Base-by-base conservation (phyloP, 2,888 invertebrate species). In the Perdita meconis region DNA sequence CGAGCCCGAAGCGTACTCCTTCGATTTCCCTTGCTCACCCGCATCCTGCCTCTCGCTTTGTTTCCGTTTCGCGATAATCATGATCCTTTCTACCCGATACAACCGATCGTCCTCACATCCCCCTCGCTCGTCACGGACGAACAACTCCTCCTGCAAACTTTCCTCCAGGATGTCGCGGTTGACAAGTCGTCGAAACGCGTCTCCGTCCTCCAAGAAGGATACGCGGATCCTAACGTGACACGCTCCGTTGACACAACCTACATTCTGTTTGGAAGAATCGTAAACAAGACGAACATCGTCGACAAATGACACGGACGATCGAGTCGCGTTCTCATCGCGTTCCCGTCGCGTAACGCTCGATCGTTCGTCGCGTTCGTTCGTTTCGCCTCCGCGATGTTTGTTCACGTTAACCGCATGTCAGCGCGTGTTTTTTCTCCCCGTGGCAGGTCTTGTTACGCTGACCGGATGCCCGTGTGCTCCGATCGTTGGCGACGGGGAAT, bases 231-330 rank as follows among this genome's bases (percentile, higher is more conserved):
- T 68, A 73, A 64, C 72, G 13, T 57, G 26, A 26, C 60, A 19
- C 38, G 34, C n/a, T 13, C 26, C 38, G 22, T 13, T 19, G 42
- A 63, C 50, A 53, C 44, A 13, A 68, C 65, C 13, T 5, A 42
- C 40, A 24, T 42, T 50, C 51, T 34, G 42, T 69, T 64, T 38
- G 19, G 5, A 13, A 16, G 34, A 60, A 65, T 60, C 57, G 65
- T 84, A 81, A 82, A 84, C 82, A 74, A 74, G 53, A 50, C 40
- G 55, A 76, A 44, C 61, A 50, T 69, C 47, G 68, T 76, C 63
- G 55, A 44, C 51, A 42, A 16, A n/a, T 19, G 44, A 10, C 42
- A 10, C 44, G n/a, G 16, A 16, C 6, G 5, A n/a, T 19, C 19
- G 16, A 19, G 8, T 1, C 16, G 5, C 16, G 8, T 16, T 16